Evolutionary conservation across 2,888 invertebrate species (phyloP).

Genomic region (Dioctria linearis): DNA sequence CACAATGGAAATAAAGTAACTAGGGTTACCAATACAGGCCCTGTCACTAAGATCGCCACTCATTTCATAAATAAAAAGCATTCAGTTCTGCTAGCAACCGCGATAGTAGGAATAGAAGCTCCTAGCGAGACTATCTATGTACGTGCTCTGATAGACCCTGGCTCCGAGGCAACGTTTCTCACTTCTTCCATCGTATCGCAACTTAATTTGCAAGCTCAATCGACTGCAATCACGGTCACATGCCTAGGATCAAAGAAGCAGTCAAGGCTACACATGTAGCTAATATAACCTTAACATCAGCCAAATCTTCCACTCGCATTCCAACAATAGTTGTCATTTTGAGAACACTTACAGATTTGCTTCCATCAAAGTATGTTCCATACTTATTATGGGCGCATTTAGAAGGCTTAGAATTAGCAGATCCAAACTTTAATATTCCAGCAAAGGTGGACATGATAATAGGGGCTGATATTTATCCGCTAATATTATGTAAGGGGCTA

Average conservation of each 20-base stretch:
- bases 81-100: not conserved
- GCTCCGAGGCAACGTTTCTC: slow-evolving; percentile 2
- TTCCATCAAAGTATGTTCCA: not conserved
- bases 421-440: slow-evolving; percentile 14
- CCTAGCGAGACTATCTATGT: not conserved
- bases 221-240: not conserved
- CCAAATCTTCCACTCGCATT: not conserved
- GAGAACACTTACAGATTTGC: not conserved
- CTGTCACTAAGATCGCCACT: not conserved
- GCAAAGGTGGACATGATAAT: slow-evolving; percentile 18
- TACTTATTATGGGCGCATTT: not conserved
- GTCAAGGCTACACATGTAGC: not conserved
- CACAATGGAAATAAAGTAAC: too few species aligned
- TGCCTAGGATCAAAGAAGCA: not conserved
- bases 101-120: not conserved
- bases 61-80: not conserved
- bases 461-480: slow-evolving; percentile 9
- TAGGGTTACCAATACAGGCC: not conserved
- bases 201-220: not conserved
- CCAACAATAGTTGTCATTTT: not conserved
- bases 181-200: not conserved
- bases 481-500: not conserved
- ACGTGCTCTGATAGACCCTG: slow-evolving; percentile 10
- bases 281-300: not conserved
- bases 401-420: not conserved